Percentiles rank a stretch among this genome's conserved stretches.
Conservation (phyloP, 2,888 invertebrate genomes). For the Mimachlamys varia region DNA sequence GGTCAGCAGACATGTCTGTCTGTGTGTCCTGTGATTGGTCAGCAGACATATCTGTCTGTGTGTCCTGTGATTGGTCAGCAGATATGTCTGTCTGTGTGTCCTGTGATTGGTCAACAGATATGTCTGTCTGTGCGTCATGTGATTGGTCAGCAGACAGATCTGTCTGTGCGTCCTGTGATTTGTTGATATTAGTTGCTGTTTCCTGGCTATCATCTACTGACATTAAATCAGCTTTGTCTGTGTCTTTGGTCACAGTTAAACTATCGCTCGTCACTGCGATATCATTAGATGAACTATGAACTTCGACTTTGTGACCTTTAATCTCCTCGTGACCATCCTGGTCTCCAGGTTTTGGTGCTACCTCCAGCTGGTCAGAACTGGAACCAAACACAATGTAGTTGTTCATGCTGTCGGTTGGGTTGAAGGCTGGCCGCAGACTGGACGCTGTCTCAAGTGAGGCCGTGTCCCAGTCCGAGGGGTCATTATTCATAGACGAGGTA, state of each 20-base stretch:
- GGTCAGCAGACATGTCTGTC: background rate
- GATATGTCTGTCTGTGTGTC: background rate
- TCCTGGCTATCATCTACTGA: background rate
- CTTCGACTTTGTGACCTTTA: background rate
- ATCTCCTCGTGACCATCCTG: background rate
- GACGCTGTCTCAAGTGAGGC: constrained; percentile 61
- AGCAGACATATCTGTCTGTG: background rate
- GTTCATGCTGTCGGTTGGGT: constrained; percentile 68
- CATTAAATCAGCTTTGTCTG: too few species aligned
- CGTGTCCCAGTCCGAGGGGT: constrained; percentile 65
- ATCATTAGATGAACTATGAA: constrained; percentile 4
- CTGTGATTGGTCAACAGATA: background rate
- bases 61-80: background rate
- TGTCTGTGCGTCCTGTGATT: background rate
- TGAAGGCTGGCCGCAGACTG: constrained; percentile 52
- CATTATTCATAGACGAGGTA: constrained; percentile 41
- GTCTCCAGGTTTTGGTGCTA: constrained; percentile 47
- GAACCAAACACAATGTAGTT: constrained; percentile 68
- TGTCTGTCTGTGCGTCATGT: background rate
- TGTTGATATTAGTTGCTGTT: background rate
- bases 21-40: background rate
- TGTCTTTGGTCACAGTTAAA: background rate
- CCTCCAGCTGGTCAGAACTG: constrained; percentile 59
- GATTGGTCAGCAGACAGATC: background rate
- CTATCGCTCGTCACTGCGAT: background rate